phyloP scores from a whole-genome alignment of 2,113 vertebrate species.

The Chaetodon auriga region DNA sequence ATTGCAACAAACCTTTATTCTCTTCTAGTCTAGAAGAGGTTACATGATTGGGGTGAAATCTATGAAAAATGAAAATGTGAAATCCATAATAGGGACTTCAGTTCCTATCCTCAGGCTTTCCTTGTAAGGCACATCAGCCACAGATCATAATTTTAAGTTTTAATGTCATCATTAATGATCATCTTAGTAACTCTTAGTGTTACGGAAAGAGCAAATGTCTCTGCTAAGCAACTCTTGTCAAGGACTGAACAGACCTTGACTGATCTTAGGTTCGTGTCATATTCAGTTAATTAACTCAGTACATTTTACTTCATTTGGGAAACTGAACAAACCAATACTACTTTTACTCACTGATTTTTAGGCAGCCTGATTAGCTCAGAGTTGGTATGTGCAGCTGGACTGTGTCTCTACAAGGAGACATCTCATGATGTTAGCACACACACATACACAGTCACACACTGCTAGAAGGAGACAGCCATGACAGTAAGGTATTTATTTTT shows the following conservation, averaged over 20 bases:
- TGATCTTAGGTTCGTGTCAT: neutral
- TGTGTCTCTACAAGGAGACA: neutral
- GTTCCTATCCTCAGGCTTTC: neutral
- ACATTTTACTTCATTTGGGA: neutral
- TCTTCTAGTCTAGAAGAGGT: neutral
- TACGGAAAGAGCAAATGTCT: constrained; percentile 16
- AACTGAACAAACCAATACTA: too few relatives aligned
- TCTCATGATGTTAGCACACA: neutral
- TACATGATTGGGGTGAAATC: neutral
- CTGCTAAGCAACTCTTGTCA: neutral
- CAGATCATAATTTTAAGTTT: neutral
- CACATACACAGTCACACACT: neutral
- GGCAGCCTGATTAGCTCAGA: neutral
- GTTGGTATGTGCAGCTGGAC: constrained; percentile 8
- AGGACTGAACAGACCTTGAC: neutral
- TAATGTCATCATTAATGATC: constrained; percentile 4
- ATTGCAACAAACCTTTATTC: neutral
- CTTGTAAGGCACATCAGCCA: neutral
- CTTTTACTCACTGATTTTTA: neutral
- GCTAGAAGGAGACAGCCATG: constrained; percentile 21
- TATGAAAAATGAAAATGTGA: neutral
- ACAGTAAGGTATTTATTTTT: constrained; percentile 51
- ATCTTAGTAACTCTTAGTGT: neutral
- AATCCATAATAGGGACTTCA: neutral
- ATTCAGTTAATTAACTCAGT: neutral